Conservation (phyloP, 37 sponge, comb jelly and placozoan genomes). For the Beroe ovata region DNA sequence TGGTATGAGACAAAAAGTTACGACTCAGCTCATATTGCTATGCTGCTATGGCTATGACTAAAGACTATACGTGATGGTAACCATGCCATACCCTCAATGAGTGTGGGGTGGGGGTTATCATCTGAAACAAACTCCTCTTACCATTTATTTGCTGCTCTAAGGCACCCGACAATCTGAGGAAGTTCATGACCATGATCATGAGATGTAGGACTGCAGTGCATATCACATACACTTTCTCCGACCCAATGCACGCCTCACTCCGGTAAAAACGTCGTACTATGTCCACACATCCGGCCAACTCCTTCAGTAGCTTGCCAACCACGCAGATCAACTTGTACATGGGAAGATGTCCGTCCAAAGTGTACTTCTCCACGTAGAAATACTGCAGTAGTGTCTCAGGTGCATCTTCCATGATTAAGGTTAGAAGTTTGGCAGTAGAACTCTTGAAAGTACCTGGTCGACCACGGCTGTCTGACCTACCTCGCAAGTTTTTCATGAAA, state of each 20-base stretch:
- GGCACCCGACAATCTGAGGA: not conserved
- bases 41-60: too few relatives aligned
- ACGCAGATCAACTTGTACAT: not conserved
- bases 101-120: too few relatives aligned
- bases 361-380: not conserved
- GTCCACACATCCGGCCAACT: not conserved
- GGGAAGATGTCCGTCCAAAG: not conserved
- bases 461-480: not conserved
- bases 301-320: not conserved
- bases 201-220: not conserved
- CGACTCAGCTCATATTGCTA: too few relatives aligned
- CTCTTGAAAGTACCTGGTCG: not conserved
- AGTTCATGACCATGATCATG: not conserved
- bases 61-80: too few relatives aligned
- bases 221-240: not conserved
- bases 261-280: not conserved
- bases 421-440: not conserved
- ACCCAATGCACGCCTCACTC: not conserved
- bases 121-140: too few relatives aligned
- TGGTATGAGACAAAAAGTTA: too few relatives aligned
- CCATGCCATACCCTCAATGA: too few relatives aligned
- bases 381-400: not conserved
- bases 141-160: not conserved
- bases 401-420: not conserved
- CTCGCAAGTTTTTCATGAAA: not conserved